Evolutionary conservation across 2,888 invertebrate genomes (phyloP).

Genomic region (Apamea epomidion): DNA sequence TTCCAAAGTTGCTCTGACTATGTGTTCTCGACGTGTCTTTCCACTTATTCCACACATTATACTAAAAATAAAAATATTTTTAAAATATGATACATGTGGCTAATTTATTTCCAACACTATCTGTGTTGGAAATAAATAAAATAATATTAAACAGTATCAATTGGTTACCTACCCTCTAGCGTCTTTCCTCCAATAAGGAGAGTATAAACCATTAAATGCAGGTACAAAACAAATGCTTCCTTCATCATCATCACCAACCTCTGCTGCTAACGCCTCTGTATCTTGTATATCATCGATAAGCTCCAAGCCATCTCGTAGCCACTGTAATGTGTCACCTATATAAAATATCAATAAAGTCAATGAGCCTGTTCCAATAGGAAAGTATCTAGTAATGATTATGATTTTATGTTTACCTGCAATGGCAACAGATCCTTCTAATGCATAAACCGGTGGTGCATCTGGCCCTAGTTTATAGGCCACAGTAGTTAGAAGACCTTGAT

Average conservation of each 20-base stretch:
- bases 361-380: constrained; percentile 20
- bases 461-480: constrained; percentile 97
- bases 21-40: constrained; percentile 95
- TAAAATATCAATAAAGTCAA: constrained; percentile 50
- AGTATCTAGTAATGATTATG: not conserved
- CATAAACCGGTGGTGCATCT: constrained; percentile 94
- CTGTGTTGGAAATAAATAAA: not conserved
- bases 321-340: constrained; percentile 94
- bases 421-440: constrained; percentile 97
- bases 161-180: constrained; percentile 92
- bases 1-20: constrained; percentile 97
- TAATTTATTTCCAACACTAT: too few relatives aligned
- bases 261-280: constrained; percentile 89
- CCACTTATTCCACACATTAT: constrained; percentile 96
- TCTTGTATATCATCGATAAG: constrained; percentile 93
- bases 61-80: constrained; percentile 82
- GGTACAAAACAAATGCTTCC: constrained; percentile 98
- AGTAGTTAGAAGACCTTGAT: constrained; percentile 96
- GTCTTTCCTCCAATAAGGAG: constrained; percentile 98
- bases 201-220: constrained; percentile 98
- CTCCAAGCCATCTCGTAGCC: constrained; percentile 96
- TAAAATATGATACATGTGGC: not conserved
- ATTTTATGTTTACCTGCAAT: constrained; percentile 91
- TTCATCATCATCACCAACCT: constrained; percentile 83
- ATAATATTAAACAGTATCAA: not conserved